Base-by-base conservation (phyloP, 2,888 invertebrate genomes). In the Vesta saturnalis region DNA sequence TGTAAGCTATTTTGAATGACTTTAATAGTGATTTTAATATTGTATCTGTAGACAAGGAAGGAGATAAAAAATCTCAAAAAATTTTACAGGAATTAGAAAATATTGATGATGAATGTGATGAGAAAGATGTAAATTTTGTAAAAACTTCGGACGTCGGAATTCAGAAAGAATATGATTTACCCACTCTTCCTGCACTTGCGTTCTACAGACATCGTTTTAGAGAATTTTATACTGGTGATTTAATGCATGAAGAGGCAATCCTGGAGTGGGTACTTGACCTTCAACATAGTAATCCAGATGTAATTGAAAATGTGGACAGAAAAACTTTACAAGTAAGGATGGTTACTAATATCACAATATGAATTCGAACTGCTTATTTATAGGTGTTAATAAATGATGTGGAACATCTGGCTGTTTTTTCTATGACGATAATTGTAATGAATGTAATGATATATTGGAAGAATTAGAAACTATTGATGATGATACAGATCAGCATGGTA, bases 381-480 rank as follows among this genome's bases (percentile, higher is more conserved):
- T 64, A 84, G 84, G 92, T 94, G 78, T 87, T 96, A 19, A 94
- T 96, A 76, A 91, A 93, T 80, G 95, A 95, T 77, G 94, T 95
- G 19, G 95, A 96, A 81, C 95, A 95, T 84, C 88, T 96, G 69
- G 96, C 95, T 63, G 96, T 96, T 94, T 94, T 84, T 96, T 96
- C 86, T 96, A 94, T 83, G 92, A 93, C 80, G 94, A 95, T 79
- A 90, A 92, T 79, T 95, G 95, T 83, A 91, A 92, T 70, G 89
- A 91, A n/a, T 96, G 96, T 80, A 89, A 92, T 39, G 91, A 92
- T 74, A 91, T 96, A 76, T 86, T 96, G 56, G 93, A 94, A 79
- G 96, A 96, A 79, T 85, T 96, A 75, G 96, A 96, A 85, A 94
- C 94, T 16, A 95, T 95, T 77, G 95, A 95, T 80, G 95, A 95